These are phyloP conservation scores for Andrena marginata DNA, from an alignment of 2,888 invertebrate genomes.

Conservation along the genomic window DNA sequence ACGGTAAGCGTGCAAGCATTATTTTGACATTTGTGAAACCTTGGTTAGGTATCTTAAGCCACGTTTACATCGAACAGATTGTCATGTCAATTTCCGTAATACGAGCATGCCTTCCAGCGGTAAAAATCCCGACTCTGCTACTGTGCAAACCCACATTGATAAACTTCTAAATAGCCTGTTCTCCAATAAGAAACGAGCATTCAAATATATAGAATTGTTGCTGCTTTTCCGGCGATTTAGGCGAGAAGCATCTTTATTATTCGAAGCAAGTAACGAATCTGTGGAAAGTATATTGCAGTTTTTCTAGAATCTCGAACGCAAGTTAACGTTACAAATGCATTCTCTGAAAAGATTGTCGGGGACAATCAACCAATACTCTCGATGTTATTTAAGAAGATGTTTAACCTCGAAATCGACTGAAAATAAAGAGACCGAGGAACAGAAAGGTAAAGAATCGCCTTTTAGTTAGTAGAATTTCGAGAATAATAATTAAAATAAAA, in stretches of 20 bases:
- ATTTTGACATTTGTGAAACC: constrained; percentile 53
- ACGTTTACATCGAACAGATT: constrained; percentile 30
- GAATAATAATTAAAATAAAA: not conserved
- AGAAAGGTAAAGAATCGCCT: constrained; percentile 39
- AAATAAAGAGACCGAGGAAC: constrained; percentile 5
- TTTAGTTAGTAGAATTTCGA: not conserved
- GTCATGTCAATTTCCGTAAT: not conserved
- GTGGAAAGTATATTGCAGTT: not conserved
- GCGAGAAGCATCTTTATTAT: not conserved
- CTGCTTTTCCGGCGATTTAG: not conserved
- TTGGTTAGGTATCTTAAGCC: constrained; percentile 44
- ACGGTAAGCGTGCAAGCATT: constrained; percentile 4
- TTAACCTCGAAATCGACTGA: constrained; percentile 46
- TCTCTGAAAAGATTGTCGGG: constrained; percentile 22
- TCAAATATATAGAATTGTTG: not conserved
- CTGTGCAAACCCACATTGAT: constrained; percentile 20
- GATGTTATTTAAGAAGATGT: constrained; percentile 12
- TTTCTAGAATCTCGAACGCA: not conserved
- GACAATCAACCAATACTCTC: constrained; percentile 1
- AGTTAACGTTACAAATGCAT: constrained; percentile 34
- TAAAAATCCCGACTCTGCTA: not conserved
- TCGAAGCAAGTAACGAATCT: not conserved
- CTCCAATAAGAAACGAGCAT: constrained; percentile 1
- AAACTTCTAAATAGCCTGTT: not conserved
- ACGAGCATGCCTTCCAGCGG: not conserved